Conservation (phyloP, 2,113 vertebrate genomes). For the Pygoscelis antarcticus region DNA sequence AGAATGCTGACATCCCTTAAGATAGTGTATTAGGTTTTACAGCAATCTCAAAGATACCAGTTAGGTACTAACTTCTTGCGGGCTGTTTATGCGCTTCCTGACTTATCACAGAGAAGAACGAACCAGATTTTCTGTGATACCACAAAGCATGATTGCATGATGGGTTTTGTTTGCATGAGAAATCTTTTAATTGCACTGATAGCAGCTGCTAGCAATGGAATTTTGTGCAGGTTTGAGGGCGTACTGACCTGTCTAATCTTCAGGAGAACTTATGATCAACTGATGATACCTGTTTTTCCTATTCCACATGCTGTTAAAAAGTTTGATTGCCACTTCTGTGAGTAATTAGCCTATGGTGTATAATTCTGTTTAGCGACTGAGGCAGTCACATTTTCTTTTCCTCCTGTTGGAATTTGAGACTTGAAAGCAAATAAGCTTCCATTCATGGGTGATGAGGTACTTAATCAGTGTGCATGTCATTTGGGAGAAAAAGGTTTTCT, state of each 20-base stretch:
- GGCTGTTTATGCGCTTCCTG: constrained; percentile 68
- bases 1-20: neutral
- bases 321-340: constrained; percentile 14
- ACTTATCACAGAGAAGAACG: constrained; percentile 45
- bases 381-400: constrained; percentile 49
- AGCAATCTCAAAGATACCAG: neutral
- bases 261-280: neutral
- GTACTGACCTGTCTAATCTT: constrained; percentile 37
- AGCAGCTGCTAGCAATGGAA: constrained; percentile 27
- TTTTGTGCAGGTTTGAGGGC: constrained; percentile 38
- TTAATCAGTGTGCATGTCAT: constrained; percentile 49
- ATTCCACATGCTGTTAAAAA: neutral
- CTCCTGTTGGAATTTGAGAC: constrained; percentile 4
- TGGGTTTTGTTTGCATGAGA: constrained; percentile 80
- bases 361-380: constrained; percentile 5
- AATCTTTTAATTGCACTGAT: constrained; percentile 33
- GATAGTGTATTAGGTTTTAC: neutral
- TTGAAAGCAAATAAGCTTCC: constrained; percentile 24
- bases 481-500: neutral
- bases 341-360: neutral
- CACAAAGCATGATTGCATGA: constrained; percentile 88
- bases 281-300: constrained; percentile 10
- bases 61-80: constrained; percentile 61
- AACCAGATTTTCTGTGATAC: constrained; percentile 47
- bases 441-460: constrained; percentile 25